A percentile compares a stretch with the other conserved stretches of the same genome.
These are phyloP conservation scores for Pseudococcus viburni DNA, from an alignment of 2,888 invertebrate species.

Conservation along the genomic window DNA sequence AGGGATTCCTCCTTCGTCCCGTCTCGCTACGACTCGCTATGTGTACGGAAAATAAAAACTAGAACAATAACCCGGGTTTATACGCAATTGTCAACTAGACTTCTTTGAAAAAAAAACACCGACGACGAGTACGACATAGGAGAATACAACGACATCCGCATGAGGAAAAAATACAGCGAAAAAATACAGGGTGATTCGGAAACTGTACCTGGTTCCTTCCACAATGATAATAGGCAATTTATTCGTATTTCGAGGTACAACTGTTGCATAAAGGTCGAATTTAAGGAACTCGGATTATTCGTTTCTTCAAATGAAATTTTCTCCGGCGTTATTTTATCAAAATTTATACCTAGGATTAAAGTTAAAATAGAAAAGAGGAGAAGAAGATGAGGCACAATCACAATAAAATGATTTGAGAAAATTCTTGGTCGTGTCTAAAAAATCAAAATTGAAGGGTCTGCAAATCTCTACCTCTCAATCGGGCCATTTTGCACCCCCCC, in stretches of 20 bases:
- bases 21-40: background rate
- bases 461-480: no score
- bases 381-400: no score
- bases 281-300: background rate
- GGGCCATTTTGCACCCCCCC: no score
- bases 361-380: no score
- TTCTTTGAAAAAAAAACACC: constrained; percentile 1
- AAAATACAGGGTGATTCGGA: constrained; percentile 22
- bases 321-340: background rate
- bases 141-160: background rate
- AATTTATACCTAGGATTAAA: no score
- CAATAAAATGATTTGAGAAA: no score
- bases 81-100: background rate
- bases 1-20: background rate
- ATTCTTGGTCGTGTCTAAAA: no score
- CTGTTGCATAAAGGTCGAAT: background rate
- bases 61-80: constrained; percentile 15
- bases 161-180: background rate
- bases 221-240: background rate
- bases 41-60: background rate
- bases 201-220: background rate
- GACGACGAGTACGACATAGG: background rate
- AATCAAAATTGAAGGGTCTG: no score
- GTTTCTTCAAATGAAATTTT: background rate
- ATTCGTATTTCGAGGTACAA: background rate